Evolutionary conservation across 2,888 invertebrate species (phyloP).

Genomic region (Mythimna impura): DNA sequence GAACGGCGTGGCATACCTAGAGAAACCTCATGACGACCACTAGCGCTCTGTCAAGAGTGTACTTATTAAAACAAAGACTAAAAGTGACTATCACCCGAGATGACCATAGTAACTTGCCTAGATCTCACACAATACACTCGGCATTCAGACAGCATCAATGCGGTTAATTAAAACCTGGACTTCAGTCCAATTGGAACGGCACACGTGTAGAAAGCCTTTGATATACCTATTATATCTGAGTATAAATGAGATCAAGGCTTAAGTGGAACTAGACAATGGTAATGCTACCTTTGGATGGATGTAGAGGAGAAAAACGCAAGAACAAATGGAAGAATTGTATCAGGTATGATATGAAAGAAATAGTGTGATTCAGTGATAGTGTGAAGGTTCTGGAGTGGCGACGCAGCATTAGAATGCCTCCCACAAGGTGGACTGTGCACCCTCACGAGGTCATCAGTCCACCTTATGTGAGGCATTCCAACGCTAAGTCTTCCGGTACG

Average conservation of each 20-base stretch:
- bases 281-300: neutral
- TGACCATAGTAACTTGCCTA: conserved; percentile 8
- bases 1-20: no score
- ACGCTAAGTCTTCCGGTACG: no score
- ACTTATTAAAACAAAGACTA: neutral
- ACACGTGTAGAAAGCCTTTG: conserved; percentile 3
- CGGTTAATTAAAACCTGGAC: conserved; percentile 58
- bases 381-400: no score
- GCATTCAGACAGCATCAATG: conserved; percentile 48
- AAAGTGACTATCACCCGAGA: conserved; percentile 21
- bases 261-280: neutral
- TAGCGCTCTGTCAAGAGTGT: no score
- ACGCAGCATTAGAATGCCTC: no score
- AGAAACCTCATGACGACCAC: no score
- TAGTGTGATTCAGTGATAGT: no score
- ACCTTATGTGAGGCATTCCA: no score
- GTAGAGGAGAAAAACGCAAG: neutral
- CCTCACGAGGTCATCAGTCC: no score
- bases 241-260: conserved; percentile 5
- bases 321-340: neutral
- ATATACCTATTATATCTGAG: neutral
- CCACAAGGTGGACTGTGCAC: no score
- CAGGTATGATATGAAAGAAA: no score
- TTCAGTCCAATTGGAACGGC: conserved; percentile 48
- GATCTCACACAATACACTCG: conserved; percentile 16